A percentile compares a stretch with the other conserved stretches of the same genome.
phyloP scores from a whole-genome alignment of 2,888 invertebrate species.

The Tholera decimalis region DNA sequence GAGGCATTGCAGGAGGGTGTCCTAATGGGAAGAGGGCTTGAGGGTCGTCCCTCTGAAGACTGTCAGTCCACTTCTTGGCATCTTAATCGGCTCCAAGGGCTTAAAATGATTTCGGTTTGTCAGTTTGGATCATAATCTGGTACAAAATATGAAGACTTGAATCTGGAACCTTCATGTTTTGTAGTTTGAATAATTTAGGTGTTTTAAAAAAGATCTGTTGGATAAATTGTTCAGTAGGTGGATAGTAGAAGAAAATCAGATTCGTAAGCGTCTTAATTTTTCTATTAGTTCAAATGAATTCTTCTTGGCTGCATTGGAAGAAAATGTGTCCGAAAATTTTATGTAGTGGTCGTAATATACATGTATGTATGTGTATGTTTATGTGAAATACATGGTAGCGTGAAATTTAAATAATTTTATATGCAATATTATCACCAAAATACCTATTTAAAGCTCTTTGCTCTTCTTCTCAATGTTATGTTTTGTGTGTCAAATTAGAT shows the following conservation, averaged over 20 bases:
- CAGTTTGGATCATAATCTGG: constrained; percentile 52
- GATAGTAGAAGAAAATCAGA: neutral
- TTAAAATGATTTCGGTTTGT: constrained; percentile 62
- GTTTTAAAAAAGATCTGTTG: neutral
- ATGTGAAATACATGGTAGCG: too few relatives aligned
- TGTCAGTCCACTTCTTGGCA: constrained; percentile 73
- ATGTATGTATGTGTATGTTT: too few relatives aligned
- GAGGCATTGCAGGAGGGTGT: constrained; percentile 75
- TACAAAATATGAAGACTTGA: neutral
- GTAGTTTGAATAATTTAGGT: neutral
- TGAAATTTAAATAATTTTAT: too few relatives aligned
- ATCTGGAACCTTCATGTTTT: neutral
- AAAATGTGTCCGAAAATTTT: too few relatives aligned
- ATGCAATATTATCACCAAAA: too few relatives aligned
- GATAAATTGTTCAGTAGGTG: neutral
- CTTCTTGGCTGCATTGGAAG: too few relatives aligned
- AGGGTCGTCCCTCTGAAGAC: constrained; percentile 63
- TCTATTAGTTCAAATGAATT: too few relatives aligned
- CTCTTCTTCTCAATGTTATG: too few relatives aligned
- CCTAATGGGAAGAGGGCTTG: constrained; percentile 77
- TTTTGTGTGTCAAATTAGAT: too few relatives aligned
- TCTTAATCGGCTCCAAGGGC: constrained; percentile 70
- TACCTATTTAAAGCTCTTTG: too few relatives aligned
- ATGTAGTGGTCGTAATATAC: too few relatives aligned
- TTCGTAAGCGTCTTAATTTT: neutral